Conservation (phyloP, 2,888 invertebrate genomes). For the Petrolisthes cinctipes region DNA sequence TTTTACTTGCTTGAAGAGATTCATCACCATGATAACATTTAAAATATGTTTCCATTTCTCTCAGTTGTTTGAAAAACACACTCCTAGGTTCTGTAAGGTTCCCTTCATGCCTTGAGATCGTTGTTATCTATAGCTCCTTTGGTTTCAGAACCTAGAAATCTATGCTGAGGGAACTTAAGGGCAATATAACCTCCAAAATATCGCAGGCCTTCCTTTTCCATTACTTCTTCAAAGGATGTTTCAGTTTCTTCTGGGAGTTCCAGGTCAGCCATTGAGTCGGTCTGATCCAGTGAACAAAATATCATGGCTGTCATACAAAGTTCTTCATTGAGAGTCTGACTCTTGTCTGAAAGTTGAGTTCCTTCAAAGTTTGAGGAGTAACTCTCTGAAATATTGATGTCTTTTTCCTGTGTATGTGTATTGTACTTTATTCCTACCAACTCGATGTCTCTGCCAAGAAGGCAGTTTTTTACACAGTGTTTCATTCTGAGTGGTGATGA, state of each 20-base stretch:
- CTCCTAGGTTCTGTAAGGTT: not conserved
- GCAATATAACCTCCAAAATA: conserved; percentile 10
- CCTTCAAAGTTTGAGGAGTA: not conserved
- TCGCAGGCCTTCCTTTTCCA: not conserved
- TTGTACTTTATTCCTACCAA: not conserved
- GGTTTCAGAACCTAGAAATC: not conserved
- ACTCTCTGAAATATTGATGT: not conserved
- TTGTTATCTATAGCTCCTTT: not conserved
- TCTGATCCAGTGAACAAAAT: not conserved
- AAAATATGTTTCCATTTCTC: not conserved
- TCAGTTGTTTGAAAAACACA: not conserved
- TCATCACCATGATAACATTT: not conserved
- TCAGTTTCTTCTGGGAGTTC: not conserved
- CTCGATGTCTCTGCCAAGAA: not conserved
- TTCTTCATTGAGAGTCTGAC: not conserved
- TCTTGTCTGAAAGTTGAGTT: not conserved
- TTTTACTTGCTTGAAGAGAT: not conserved
- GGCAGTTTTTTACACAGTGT: not conserved
- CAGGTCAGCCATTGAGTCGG: not conserved
- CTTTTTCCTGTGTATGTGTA: not conserved
- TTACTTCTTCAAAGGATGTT: not conserved
- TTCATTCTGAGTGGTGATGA: not conserved
- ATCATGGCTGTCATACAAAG: conserved; percentile 11
- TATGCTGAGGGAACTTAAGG: not conserved
- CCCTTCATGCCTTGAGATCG: not conserved